Evolutionary conservation across 2,888 invertebrate species (phyloP).

Genomic region (Resseliella maxima): DNA sequence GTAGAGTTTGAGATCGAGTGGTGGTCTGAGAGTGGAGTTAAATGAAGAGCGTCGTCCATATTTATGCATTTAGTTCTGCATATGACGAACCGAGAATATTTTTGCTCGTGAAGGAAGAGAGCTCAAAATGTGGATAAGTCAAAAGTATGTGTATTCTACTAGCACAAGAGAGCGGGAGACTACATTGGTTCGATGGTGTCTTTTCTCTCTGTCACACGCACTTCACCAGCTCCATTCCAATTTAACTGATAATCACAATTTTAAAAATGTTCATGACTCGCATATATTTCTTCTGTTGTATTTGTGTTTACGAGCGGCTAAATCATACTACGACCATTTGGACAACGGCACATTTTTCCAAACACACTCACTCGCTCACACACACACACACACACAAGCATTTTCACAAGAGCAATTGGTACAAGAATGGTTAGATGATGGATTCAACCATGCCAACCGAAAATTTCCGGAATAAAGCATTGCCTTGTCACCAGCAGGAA

Average conservation of each 20-base stretch:
- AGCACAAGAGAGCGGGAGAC: too few species aligned
- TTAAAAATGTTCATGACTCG: not conserved
- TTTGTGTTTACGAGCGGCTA: not conserved
- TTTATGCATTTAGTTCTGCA: slow-evolving; percentile 22
- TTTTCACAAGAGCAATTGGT: not conserved
- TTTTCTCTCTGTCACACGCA: not conserved
- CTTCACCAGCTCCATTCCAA: slow-evolving; percentile 5
- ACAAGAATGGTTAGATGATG: not conserved
- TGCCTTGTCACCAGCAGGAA: not conserved
- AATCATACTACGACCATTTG: not conserved
- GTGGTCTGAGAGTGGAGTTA: not conserved
- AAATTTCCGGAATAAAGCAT: not conserved
- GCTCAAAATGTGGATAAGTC: not conserved
- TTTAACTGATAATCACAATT: slow-evolving; percentile 1
- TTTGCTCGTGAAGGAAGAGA: not conserved
- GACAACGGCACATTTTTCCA: not conserved
- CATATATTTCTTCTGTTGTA: not conserved
- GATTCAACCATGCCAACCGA: not conserved
- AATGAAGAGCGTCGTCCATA: slow-evolving; percentile 20
- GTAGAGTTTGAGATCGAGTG: not conserved
- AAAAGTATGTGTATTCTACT: not conserved
- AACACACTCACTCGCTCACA: too few species aligned
- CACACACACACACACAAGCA: too few species aligned
- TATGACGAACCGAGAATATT: not conserved
- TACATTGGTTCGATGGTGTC: not conserved